These are phyloP conservation scores for Ophion costatus DNA, from an alignment of 2,888 invertebrate genomes.

Conservation along the genomic window DNA sequence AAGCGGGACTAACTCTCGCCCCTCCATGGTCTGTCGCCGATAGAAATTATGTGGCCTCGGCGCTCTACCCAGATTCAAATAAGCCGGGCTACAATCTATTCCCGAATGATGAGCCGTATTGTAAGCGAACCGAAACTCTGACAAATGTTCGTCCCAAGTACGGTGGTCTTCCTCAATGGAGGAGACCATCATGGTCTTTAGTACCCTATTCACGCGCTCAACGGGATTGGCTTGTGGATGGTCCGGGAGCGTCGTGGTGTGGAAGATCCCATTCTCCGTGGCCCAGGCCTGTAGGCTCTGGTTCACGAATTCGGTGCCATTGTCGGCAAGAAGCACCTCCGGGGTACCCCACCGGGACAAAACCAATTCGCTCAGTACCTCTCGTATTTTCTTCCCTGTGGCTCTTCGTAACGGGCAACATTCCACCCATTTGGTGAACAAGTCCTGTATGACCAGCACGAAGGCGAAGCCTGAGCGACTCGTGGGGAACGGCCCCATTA, in stretches of 20 bases:
- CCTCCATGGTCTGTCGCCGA: conserved; percentile 3
- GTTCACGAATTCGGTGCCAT: conserved; percentile 23
- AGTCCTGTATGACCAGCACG: conserved; percentile 47
- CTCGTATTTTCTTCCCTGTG: conserved; percentile 47
- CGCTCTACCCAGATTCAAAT: conserved; percentile 66
- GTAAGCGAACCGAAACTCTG: conserved; percentile 59
- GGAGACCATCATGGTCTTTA: conserved; percentile 64
- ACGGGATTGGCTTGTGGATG: conserved; percentile 47
- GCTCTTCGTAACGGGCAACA: conserved; percentile 61
- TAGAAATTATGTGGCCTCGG: conserved; percentile 18
- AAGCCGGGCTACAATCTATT: conserved; percentile 55
- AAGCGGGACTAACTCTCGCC: conserved; percentile 7
- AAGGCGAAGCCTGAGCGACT: conserved; percentile 59
- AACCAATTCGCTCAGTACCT: conserved; percentile 47
- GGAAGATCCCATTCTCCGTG: background rate
- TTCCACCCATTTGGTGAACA: conserved; percentile 64
- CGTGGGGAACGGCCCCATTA: conserved; percentile 71
- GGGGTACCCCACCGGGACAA: conserved; percentile 21
- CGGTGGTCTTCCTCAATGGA: conserved; percentile 50
- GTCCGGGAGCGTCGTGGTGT: conserved; percentile 23
- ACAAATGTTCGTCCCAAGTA: conserved; percentile 54
- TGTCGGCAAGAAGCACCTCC: conserved; percentile 4
- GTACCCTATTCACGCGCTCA: conserved; percentile 31
- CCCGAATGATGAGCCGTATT: conserved; percentile 63
- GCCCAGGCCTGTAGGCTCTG: background rate